phyloP scores from a whole-genome alignment of 1,140 invertebrate genomes.

The Tetramorium alpestre region DNA sequence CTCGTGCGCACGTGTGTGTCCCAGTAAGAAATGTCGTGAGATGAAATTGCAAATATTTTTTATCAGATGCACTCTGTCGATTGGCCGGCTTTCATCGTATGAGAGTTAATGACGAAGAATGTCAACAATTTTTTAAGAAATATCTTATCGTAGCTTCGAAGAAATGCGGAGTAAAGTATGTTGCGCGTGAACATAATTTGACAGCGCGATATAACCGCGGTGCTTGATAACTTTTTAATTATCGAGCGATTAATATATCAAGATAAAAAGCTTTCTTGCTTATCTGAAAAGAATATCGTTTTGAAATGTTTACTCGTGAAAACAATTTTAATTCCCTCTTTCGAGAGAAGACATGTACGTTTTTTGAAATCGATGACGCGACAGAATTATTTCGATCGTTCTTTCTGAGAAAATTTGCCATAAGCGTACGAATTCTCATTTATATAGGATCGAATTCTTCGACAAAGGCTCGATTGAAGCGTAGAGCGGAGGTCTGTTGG shows the following conservation, averaged over 20 bases:
- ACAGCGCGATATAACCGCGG: constrained; percentile 19
- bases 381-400: background rate
- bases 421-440: background rate
- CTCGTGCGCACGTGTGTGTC: background rate
- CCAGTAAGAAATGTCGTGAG: background rate
- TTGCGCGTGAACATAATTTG: constrained; percentile 26
- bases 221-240: constrained; percentile 44
- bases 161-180: constrained; percentile 10
- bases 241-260: constrained; percentile 26
- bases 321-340: background rate
- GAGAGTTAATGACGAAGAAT: background rate
- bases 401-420: background rate
- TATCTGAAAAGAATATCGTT: constrained; percentile 31
- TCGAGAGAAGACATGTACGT: background rate
- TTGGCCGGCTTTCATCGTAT: constrained; percentile 25
- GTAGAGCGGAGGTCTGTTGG: background rate
- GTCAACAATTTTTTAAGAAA: constrained; percentile 41
- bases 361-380: background rate
- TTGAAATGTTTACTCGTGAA: background rate
- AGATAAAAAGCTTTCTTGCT: constrained; percentile 20
- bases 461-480: background rate
- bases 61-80: constrained; percentile 18
- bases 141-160: constrained; percentile 52
- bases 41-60: constrained; percentile 37
- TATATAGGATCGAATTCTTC: background rate